phyloP scores from a whole-genome alignment of 35 echinoderm and acorn worm genomes.

The Lytechinus pictus region DNA sequence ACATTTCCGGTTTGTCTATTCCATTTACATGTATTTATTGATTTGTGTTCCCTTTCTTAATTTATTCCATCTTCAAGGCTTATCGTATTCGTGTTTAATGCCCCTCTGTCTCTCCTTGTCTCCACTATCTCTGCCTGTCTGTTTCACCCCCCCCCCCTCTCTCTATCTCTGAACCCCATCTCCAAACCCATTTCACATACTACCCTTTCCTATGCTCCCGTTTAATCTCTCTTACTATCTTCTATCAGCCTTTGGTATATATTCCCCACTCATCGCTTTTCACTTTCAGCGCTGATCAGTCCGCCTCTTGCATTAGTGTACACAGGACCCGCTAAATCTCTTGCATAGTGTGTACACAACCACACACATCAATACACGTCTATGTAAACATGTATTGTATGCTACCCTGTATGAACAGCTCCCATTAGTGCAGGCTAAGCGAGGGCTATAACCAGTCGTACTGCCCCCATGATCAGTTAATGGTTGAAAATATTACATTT shows the following conservation, averaged over 20 bases:
- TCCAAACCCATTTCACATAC: too few relatives aligned
- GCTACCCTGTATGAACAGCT: not conserved
- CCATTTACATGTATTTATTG: too few relatives aligned
- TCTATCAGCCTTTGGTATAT: not conserved
- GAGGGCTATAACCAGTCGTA: not conserved
- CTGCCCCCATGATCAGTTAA: not conserved
- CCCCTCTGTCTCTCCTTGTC: not conserved
- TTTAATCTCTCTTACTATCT: too few relatives aligned
- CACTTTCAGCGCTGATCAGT: not conserved
- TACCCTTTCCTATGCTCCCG: too few relatives aligned
- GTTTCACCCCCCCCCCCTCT: too few relatives aligned
- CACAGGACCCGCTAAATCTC: not conserved
- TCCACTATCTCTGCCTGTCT: too few relatives aligned
- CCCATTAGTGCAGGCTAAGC: not conserved
- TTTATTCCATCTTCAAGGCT: not conserved
- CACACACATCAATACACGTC: constrained; percentile 12
- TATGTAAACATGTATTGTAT: constrained; percentile 20
- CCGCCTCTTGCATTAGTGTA: not conserved
- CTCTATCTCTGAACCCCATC: too few relatives aligned
- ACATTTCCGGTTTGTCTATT: not conserved
- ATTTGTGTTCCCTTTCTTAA: not conserved
- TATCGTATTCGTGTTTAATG: not conserved
- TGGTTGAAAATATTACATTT: not conserved
- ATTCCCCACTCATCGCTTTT: not conserved
- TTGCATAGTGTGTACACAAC: constrained; percentile 18